Evolutionary conservation across 2,797 vertebrate genomes (phyloP).

Genomic region (Limosa lapponica): DNA sequence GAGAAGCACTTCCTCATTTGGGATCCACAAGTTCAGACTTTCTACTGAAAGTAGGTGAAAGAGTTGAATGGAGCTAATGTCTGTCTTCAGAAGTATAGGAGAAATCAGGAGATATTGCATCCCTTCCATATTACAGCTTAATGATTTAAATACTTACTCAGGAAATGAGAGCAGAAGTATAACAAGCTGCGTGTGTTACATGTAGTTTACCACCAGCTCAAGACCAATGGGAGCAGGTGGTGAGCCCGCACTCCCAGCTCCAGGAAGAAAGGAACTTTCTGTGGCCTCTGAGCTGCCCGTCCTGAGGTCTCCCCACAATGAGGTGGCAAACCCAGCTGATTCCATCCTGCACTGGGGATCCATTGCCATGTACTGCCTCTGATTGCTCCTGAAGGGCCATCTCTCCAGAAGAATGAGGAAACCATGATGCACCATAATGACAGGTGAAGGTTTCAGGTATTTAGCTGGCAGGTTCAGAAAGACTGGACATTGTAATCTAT

Average conservation of each 20-base stretch:
- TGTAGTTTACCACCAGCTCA: not conserved
- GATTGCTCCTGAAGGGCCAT: not conserved
- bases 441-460: not conserved
- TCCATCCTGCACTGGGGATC: not conserved
- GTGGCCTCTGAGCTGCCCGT: fast-evolving
- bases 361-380: not conserved
- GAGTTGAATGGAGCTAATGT: not conserved
- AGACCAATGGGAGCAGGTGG: not conserved
- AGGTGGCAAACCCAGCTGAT: not conserved
- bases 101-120: not conserved
- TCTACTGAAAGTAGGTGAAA: not conserved
- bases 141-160: not conserved
- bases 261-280: not conserved
- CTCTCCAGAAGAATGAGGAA: not conserved
- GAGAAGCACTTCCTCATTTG: not conserved
- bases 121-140: not conserved
- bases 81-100: not conserved
- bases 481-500: not conserved
- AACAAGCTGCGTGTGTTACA: not conserved
- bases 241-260: not conserved
- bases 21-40: not conserved
- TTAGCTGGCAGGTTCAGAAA: not conserved
- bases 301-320: not conserved
- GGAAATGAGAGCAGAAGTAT: not conserved
- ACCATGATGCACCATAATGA: not conserved